Conservation (phyloP, 2,888 invertebrate species). For the Digitonthophagus gazella region DNA sequence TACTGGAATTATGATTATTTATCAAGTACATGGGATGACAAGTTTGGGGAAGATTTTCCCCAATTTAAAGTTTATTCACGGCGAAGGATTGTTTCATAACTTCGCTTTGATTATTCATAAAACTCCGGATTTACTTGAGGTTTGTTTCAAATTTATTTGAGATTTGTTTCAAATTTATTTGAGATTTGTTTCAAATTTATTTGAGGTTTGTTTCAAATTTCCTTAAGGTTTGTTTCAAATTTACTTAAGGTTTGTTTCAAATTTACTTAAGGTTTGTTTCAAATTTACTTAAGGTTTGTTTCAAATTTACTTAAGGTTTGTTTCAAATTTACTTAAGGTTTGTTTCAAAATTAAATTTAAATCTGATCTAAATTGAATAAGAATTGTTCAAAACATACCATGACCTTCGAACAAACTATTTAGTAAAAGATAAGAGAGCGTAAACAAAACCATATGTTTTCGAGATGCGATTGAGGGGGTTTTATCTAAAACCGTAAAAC, state of each 20-base stretch:
- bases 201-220: constrained; percentile 23
- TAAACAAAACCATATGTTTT: neutral
- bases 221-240: constrained; percentile 21
- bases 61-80: constrained; percentile 80
- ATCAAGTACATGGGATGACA: constrained; percentile 65
- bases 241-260: constrained; percentile 21
- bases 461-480: neutral
- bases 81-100: constrained; percentile 68
- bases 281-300: constrained; percentile 23
- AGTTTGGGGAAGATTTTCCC: constrained; percentile 75
- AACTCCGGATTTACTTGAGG: constrained; percentile 24
- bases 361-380: neutral
- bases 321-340: no score
- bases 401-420: neutral
- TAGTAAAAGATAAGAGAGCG: neutral
- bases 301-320: constrained; percentile 23
- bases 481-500: neutral
- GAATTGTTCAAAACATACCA: no score
- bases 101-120: constrained; percentile 73
- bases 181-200: constrained; percentile 23
- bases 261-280: constrained; percentile 23
- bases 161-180: constrained; percentile 21
- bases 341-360: neutral
- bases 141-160: constrained; percentile 21
- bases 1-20: constrained; percentile 76